These are phyloP conservation scores for Notarius quadriscutis DNA, from an alignment of 2,113 vertebrate species.

Conservation along the genomic window DNA sequence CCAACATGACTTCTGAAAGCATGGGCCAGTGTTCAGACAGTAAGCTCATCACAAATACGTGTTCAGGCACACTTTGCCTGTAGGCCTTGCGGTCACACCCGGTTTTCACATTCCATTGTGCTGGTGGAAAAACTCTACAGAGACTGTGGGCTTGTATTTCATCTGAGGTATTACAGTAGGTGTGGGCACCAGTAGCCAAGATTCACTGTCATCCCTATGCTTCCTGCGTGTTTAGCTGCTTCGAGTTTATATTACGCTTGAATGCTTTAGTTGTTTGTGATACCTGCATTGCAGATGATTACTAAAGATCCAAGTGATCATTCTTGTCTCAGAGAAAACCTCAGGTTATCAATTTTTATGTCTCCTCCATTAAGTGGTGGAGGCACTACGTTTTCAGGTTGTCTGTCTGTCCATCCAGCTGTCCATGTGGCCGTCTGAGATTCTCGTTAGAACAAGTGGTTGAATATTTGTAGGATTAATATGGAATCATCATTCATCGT, in stretches of 20 bases:
- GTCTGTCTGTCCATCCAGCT: background rate
- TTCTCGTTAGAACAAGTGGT: background rate
- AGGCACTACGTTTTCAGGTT: background rate
- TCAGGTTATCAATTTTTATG: background rate
- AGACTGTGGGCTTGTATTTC: constrained; percentile 10
- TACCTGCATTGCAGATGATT: background rate
- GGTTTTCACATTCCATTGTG: background rate
- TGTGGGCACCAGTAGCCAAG: background rate
- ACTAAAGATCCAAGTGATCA: background rate
- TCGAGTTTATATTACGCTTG: background rate
- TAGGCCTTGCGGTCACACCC: background rate
- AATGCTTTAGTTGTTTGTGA: background rate
- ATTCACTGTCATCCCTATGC: background rate
- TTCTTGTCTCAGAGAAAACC: background rate
- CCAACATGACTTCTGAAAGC: background rate
- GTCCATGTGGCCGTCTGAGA: background rate
- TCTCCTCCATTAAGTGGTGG: background rate
- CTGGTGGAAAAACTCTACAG: background rate
- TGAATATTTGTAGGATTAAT: background rate
- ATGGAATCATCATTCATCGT: background rate
- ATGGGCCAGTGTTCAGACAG: background rate
- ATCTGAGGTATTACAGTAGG: background rate
- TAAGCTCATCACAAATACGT: background rate
- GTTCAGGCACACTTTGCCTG: background rate
- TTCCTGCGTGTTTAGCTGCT: background rate